Base-by-base conservation (phyloP, 23 tunicate genomes). In the Botrylloides violaceus region DNA sequence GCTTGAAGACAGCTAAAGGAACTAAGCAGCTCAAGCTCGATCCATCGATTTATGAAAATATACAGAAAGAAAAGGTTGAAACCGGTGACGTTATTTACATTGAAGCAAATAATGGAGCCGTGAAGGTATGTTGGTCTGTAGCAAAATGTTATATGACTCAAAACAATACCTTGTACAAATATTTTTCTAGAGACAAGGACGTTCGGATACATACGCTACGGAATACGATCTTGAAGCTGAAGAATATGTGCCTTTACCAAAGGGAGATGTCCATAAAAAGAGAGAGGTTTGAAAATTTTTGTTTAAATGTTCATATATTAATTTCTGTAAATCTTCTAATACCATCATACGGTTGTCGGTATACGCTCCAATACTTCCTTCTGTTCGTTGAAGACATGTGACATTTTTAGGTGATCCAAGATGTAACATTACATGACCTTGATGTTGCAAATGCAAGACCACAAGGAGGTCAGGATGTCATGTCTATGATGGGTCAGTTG, bases 71-170 rank as follows among this genome's bases (percentile, higher is more conserved):
- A 53, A 83, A 82, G 64, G 94, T 95, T 59, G 83, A 95, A 71
- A 82, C 82, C 23, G 99, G 99, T 35, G 99, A 95, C 68, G 99
- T 95, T 38, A 95, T 95, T 62, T 95, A 95, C 60, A 87, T 95
- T 57, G 99, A 95, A 66, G 99, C 99, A 23, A 95, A 95, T 49
- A 95, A 95, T 75, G 99, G 99, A 4, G 91, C 99, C 53, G 99
- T 95, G 29, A 87, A 91, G 96, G 97, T 90, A 60, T 15, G 12
- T 60, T 18, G n/a, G n/a, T 60, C 9, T 18, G 9, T 23, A 60
- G 12, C 23, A 18, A 18, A 20, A 20, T 60, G n/a, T 60, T 18
- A 18, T 18, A 12, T 12, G 24, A 19, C 23, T 60, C n/a, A n/a
- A n/a, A n/a, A n/a, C n/a, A n/a, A n/a, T n/a, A n/a, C 66, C n/a